These are phyloP conservation scores for Corythucha ciliata DNA, from an alignment of 2,888 invertebrate genomes.

Conservation along the genomic window DNA sequence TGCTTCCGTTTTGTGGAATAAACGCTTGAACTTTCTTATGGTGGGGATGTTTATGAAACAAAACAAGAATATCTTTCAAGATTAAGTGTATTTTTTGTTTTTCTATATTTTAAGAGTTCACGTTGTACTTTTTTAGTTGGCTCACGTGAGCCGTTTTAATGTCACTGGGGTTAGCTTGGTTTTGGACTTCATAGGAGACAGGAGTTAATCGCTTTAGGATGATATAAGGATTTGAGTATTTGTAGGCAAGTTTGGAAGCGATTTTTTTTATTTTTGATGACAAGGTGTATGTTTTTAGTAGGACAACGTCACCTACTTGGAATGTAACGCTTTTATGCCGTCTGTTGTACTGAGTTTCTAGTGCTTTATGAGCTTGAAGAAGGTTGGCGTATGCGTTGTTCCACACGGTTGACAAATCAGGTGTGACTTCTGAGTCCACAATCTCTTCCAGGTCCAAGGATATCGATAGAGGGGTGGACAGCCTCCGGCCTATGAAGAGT, in stretches of 20 bases:
- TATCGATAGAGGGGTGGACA: constrained; percentile 12
- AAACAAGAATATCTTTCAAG: too few relatives aligned
- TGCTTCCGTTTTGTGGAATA: too few relatives aligned
- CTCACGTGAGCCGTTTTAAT: constrained; percentile 8
- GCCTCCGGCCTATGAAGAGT: constrained; percentile 10
- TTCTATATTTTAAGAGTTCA: too few relatives aligned
- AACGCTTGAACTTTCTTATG: too few relatives aligned
- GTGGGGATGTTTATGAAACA: too few relatives aligned
- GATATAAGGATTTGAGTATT: constrained; percentile 2
- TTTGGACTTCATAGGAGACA: constrained; percentile 2
- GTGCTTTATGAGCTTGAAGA: constrained; percentile 1
- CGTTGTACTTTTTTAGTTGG: constrained; percentile 12
- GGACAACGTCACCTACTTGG: constrained; percentile 1
- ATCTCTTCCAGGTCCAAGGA: constrained; percentile 9
- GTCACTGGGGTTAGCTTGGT: not conserved
- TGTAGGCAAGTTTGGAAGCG: not conserved
- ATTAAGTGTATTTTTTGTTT: too few relatives aligned
- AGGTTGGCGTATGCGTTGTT: constrained; percentile 7
- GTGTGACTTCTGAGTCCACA: too few relatives aligned
- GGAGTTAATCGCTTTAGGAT: constrained; percentile 1
- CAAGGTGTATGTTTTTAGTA: constrained; percentile 12
- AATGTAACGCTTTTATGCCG: not conserved
- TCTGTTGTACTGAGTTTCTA: not conserved
- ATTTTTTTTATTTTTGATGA: not conserved
- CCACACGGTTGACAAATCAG: constrained; percentile 1